Conservation (phyloP, 2,797 vertebrate genomes). For the Orientallactaga sibirica region DNA sequence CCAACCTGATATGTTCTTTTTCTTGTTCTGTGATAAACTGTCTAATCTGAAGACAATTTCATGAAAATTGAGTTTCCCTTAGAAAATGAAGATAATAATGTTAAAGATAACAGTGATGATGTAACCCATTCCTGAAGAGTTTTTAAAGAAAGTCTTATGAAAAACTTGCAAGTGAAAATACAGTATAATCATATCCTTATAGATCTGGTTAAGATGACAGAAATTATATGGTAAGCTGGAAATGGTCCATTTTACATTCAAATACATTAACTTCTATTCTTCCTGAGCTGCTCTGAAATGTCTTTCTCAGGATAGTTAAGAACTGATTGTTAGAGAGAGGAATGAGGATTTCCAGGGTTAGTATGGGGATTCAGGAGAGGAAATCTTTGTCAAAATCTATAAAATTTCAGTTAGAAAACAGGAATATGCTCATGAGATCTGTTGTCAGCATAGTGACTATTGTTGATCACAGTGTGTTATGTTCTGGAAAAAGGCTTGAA, state of each 20-base stretch:
- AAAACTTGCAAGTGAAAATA: slow-evolving; percentile 36
- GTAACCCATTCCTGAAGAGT: not conserved
- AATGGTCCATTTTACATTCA: slow-evolving; percentile 34
- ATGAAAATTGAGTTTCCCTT: slow-evolving; percentile 33
- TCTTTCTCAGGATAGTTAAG: slow-evolving; percentile 24
- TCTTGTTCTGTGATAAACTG: slow-evolving; percentile 58
- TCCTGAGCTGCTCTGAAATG: slow-evolving; percentile 22
- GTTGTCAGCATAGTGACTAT: not conserved
- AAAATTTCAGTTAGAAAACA: not conserved
- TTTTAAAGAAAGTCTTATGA: not conserved
- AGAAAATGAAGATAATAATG: slow-evolving; percentile 56
- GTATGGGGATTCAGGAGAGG: not conserved
- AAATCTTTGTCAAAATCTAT: not conserved
- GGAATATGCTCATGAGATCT: not conserved
- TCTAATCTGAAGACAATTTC: slow-evolving; percentile 39
- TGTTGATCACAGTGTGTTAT: not conserved
- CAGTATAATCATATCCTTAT: slow-evolving; percentile 30
- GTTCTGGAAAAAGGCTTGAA: not conserved
- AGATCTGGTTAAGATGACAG: slow-evolving; percentile 60
- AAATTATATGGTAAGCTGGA: slow-evolving; percentile 47
- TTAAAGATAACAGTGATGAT: slow-evolving; percentile 21
- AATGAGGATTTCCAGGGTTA: not conserved
- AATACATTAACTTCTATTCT: slow-evolving; percentile 23
- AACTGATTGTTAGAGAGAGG: not conserved
- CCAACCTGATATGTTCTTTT: not conserved